Base-by-base conservation (phyloP, 2,797 vertebrate genomes). In the Gorsachius magnificus region DNA sequence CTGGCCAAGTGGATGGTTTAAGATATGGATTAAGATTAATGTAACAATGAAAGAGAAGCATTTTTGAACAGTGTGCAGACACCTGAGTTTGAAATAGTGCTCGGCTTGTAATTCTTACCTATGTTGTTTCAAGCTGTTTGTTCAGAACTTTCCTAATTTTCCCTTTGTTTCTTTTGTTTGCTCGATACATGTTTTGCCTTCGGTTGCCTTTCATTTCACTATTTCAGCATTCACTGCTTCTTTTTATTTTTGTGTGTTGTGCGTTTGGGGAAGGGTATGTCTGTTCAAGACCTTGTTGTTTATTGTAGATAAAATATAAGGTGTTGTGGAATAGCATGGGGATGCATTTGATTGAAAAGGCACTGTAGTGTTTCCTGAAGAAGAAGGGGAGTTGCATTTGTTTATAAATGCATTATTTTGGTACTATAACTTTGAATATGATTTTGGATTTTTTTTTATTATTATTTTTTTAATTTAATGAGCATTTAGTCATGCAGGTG, bases 291-390 rank as follows among this genome's bases (percentile, higher is more conserved):
- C 91, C 96, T 97, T 2, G 15, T 87, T 90, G 93, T 97, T 98
- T 98, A 97, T 98, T 99, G 98, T 98, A 98, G 97, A 97, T 98
- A 98, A 95, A 90, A 90, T 76, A 87, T 93, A 98, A 98, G 97
- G 96, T 98, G 98, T 97, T 97, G 97, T 98, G 97, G 97, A 97
- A 89, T 97, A 97, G 97, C 97, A 98, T 98, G 98, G 95, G 88
- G 97, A 96, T 97, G 97, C 94, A 48, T 97, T 97, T 79, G 96
- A 74, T 93, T 97, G 96, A 93, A 97, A 98, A 97, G 97, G 97
- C 97, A 98, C 96, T 97, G 96, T 97, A 85, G 95, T 96, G 91
- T 97, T 97, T 97, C 93, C 96, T 98, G 94, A 96, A 96, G 95
- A 97, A 97, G 94, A 97, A 89, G 95, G 86, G 83, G 91, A 96